phyloP scores from a whole-genome alignment of 2,113 vertebrate species.

The Bubalus kerabau region DNA sequence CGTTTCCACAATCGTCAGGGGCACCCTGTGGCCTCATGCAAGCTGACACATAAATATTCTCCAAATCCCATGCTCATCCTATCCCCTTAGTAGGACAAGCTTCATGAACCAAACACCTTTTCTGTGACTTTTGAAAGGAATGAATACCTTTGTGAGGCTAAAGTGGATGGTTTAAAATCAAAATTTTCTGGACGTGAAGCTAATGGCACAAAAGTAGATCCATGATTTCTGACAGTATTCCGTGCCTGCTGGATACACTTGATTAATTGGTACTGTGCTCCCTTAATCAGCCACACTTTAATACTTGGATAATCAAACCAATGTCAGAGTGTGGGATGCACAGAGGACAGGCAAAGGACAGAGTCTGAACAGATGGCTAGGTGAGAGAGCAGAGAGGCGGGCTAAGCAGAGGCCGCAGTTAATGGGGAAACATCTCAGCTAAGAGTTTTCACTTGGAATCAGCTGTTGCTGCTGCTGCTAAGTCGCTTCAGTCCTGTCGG shows the following conservation, averaged over 20 bases:
- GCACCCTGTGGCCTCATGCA: background rate
- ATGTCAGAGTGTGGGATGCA: background rate
- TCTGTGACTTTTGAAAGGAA: background rate
- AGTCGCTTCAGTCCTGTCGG: accelerated
- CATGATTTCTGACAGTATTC: constrained; percentile 22
- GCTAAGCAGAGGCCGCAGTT: background rate
- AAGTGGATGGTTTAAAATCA: background rate
- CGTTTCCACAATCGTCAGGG: background rate
- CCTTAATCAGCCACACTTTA: background rate
- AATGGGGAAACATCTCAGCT: background rate
- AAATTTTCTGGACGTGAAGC: background rate
- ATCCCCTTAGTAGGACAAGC: background rate
- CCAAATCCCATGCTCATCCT: background rate
- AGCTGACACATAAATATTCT: background rate
- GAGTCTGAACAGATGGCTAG: background rate
- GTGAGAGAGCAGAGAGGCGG: too few species aligned
- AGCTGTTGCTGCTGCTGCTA: background rate
- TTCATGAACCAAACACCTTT: background rate
- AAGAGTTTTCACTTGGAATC: background rate
- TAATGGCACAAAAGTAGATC: constrained; percentile 30
- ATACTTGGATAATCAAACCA: background rate
- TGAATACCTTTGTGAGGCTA: background rate
- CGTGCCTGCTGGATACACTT: background rate
- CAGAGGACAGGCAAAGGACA: background rate
- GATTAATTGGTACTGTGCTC: constrained; percentile 10